Percentiles rank a stretch among this genome's conserved stretches.
Evolutionary conservation across 2,888 invertebrate species (phyloP).

Genomic region (Lissonota sp.): DNA sequence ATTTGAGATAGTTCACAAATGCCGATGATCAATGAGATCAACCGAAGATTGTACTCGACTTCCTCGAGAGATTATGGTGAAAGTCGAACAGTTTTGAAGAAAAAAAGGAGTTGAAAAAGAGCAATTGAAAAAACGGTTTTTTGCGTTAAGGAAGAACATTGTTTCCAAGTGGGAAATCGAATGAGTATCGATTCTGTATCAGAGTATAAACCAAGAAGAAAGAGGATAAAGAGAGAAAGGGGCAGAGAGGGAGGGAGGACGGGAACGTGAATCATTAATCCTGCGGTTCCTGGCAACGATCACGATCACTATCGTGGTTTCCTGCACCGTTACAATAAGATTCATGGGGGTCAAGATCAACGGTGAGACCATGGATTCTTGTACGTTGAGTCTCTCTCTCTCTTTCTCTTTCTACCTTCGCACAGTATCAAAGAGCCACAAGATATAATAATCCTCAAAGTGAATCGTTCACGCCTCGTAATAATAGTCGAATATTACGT

Average conservation of each 20-base stretch:
- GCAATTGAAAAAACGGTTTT: neutral
- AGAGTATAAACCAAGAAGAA: conserved; percentile 43
- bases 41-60: neutral
- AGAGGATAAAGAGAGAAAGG: conserved; percentile 18
- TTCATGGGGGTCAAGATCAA: conserved; percentile 60
- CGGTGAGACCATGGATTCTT: conserved; percentile 38
- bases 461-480: conserved; percentile 9
- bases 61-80: neutral
- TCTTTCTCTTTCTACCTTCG: neutral
- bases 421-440: neutral
- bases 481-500: no score
- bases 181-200: conserved; percentile 45
- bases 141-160: neutral
- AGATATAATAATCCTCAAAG: neutral
- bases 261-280: conserved; percentile 62
- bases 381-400: conserved; percentile 37
- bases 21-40: neutral
- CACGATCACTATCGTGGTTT: conserved; percentile 56
- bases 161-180: conserved; percentile 31
- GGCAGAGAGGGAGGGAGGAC: conserved; percentile 21
- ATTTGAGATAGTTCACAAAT: conserved; percentile 24
- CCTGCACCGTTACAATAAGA: conserved; percentile 59
- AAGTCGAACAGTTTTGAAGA: neutral
- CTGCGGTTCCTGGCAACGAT: conserved; percentile 61
- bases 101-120: no score